Evolutionary conservation across 2,797 vertebrate species (phyloP).

Genomic region (Pipistrellus pipistrellus): DNA sequence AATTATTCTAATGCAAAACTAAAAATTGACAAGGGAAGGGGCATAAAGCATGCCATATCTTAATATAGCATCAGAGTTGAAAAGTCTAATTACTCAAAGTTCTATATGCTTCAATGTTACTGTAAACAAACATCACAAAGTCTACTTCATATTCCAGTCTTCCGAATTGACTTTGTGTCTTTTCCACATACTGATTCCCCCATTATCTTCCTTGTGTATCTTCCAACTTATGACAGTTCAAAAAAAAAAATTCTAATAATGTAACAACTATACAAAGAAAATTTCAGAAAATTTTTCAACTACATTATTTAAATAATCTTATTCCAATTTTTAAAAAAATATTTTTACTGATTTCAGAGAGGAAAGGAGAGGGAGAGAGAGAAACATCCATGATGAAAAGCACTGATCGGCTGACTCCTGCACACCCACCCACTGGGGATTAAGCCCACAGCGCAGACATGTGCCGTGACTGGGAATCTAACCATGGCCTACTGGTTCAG

Average conservation of each 20-base stretch:
- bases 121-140: constrained; percentile 44
- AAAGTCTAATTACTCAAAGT: not conserved
- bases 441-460: not conserved
- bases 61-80: not conserved
- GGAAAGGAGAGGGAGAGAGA: not conserved
- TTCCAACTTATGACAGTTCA: not conserved
- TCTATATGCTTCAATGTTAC: not conserved
- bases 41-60: not conserved
- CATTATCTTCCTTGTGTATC: not conserved
- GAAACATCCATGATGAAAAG: not conserved
- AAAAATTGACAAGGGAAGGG: not conserved
- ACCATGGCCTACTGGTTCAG: not conserved
- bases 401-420: not conserved
- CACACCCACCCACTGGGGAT: no score
- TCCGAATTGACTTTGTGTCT: not conserved
- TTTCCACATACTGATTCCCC: not conserved
- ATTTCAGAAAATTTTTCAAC: not conserved
- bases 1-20: not conserved
- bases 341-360: not conserved
- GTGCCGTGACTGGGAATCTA: not conserved
- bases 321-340: not conserved
- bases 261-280: constrained; percentile 2
- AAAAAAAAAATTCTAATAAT: constrained; percentile 5
- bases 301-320: not conserved
- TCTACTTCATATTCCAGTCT: not conserved